Base-by-base conservation (phyloP, 2,888 invertebrate genomes). In the Hermodice carunculata region DNA sequence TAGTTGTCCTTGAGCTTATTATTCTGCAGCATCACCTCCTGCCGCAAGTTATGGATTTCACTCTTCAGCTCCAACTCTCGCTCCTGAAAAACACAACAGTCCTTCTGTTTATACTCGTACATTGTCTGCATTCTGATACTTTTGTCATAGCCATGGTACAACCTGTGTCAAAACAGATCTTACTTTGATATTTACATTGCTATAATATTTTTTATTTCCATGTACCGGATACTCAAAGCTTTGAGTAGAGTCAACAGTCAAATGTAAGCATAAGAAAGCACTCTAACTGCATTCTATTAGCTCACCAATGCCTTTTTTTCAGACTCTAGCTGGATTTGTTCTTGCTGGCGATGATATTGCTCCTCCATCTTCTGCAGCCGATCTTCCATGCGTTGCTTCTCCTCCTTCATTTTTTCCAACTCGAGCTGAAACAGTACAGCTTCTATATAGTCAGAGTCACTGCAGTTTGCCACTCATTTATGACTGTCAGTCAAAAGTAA, bases 381-480 rank as follows among this genome's bases (percentile, higher is more conserved):
- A 32, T 76, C 69, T 58, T 83, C 81, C 1, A 79, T 76, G 52
- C 71, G 58, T 32, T 60, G 61, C 56, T 82, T 81, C 63, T 81
- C 81, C 24, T 75, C 74, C 58, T 74, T 70, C 34, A 81, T 71
- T 52, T 72, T 66, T 42, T 81, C 78, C 59, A 83, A 63, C 62
- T 83, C 81, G 40, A 40, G 11, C 40, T 40, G 40, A 40, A 40
- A n/a, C n/a, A n/a, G n/a, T n/a, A n/a, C n/a, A n/a, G n/a, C n/a
- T n/a, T n/a, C n/a, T n/a, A n/a, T n/a, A n/a, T n/a, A n/a, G n/a
- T n/a, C n/a, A n/a, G n/a, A n/a, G n/a, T n/a, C n/a, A n/a, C n/a
- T n/a, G n/a, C n/a, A n/a, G n/a, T n/a, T n/a, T n/a, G n/a, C n/a
- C n/a, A n/a, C n/a, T n/a, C n/a, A n/a, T n/a, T n/a, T n/a, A n/a